These are phyloP conservation scores for Apteryx mantelli DNA, from an alignment of 2,113 vertebrate species.

Conservation along the genomic window DNA sequence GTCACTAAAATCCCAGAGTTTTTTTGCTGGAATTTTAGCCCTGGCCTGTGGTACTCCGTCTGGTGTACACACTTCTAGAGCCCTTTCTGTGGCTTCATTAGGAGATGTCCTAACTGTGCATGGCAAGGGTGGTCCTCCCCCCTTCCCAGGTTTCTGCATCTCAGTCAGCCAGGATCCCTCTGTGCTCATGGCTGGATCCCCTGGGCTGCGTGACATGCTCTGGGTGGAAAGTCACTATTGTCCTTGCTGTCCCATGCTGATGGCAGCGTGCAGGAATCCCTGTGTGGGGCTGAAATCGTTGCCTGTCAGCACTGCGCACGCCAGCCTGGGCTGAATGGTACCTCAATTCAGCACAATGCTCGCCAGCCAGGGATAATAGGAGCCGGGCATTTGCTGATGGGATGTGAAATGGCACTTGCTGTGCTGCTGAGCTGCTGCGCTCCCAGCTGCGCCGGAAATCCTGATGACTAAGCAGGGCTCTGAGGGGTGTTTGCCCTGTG, in stretches of 20 bases:
- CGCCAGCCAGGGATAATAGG: neutral
- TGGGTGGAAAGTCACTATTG: neutral
- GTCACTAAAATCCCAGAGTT: neutral
- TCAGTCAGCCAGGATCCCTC: accelerated
- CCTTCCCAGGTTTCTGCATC: neutral
- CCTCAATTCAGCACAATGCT: neutral
- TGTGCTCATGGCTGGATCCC: too few relatives aligned
- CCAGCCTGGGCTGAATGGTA: neutral
- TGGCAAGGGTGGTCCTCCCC: neutral
- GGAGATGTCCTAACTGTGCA: neutral
- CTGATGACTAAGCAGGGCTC: neutral
- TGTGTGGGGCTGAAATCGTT: neutral
- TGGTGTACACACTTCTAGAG: neutral
- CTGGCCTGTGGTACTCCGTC: neutral
- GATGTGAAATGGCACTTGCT: neutral
- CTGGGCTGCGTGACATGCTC: neutral
- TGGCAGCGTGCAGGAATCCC: neutral
- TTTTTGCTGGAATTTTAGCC: neutral
- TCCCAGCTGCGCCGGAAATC: neutral
- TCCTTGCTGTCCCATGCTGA: neutral
- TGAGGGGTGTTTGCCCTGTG: neutral
- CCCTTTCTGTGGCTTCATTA: neutral
- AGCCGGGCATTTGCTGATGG: neutral
- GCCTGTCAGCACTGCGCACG: neutral
- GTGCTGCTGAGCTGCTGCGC: neutral